Percentiles rank a stretch among this genome's conserved stretches.
phyloP scores from a whole-genome alignment of 35 echinoderm and acorn worm species.

The Chiridota heheva region DNA sequence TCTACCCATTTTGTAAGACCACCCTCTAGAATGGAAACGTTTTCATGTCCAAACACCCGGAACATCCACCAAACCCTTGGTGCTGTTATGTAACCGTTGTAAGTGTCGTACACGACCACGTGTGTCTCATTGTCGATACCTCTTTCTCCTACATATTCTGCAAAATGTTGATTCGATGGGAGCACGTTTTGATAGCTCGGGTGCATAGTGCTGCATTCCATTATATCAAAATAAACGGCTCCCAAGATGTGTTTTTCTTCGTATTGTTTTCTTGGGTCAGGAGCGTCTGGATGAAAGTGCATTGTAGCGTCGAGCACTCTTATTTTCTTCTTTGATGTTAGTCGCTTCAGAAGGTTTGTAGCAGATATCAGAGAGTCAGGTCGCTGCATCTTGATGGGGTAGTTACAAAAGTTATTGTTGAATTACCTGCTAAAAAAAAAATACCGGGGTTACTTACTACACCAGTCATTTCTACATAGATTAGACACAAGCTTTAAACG shows the following conservation, averaged over 20 bases:
- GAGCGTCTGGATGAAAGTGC: neutral
- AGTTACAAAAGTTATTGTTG: no score
- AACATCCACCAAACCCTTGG: constrained; percentile 92
- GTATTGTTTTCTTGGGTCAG: constrained; percentile 44
- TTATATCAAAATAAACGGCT: constrained; percentile 72
- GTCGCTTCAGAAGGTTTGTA: no score
- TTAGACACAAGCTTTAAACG: no score
- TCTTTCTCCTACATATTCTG: constrained; percentile 56
- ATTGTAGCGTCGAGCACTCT: constrained; percentile 11
- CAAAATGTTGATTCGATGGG: constrained; percentile 55
- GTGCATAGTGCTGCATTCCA: constrained; percentile 11
- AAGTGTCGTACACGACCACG: constrained; percentile 85
- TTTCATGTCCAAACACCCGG: constrained; percentile 72
- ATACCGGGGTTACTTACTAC: no score
- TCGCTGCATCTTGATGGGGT: no score
- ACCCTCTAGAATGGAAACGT: constrained; percentile 77
- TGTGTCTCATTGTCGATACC: constrained; percentile 81
- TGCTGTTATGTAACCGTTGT: constrained; percentile 64
- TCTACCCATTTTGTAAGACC: constrained; percentile 74
- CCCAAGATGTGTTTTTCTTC: constrained; percentile 68
- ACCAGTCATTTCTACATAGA: no score
- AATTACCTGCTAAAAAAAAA: no score
- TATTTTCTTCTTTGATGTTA: no score
- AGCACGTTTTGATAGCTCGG: constrained; percentile 64
- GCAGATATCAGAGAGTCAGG: no score